Evolutionary conservation across 2,797 vertebrate genomes (phyloP).

Genomic region (Girardinus metallicus): DNA sequence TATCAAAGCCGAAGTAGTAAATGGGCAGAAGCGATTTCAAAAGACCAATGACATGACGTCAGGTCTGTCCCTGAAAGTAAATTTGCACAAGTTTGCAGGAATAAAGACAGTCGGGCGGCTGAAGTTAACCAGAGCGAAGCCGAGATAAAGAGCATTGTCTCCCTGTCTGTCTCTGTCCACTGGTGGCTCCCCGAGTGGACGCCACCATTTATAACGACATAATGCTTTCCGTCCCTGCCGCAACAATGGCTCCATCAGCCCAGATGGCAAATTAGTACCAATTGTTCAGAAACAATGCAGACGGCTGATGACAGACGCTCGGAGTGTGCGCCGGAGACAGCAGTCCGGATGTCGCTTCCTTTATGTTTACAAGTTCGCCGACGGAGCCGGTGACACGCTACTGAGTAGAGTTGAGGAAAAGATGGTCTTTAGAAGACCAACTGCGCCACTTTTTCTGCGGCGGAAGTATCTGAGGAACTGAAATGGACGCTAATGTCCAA

Average conservation of each 20-base stretch:
- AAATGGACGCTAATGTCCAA: constrained; percentile 50
- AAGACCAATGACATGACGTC: neutral
- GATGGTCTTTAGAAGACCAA: constrained; percentile 55
- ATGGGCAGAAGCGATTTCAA: neutral
- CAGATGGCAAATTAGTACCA: constrained; percentile 85
- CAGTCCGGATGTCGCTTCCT: constrained; percentile 51
- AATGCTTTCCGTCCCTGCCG: constrained; percentile 67
- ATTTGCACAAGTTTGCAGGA: constrained; percentile 27
- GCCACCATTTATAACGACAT: constrained; percentile 72
- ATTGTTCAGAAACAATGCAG: constrained; percentile 83
- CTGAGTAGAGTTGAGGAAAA: constrained; percentile 22
- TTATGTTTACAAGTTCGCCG: constrained; percentile 42
- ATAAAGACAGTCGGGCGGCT: constrained; percentile 36
- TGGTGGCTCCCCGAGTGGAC: constrained; percentile 70
- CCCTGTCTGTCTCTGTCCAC: constrained; percentile 67
- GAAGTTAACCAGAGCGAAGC: constrained; percentile 60
- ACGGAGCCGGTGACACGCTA: constrained; percentile 46
- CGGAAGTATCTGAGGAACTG: constrained; percentile 49
- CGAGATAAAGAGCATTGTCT: constrained; percentile 68
- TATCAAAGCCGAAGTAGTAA: constrained; percentile 2
- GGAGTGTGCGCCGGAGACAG: constrained; percentile 41
- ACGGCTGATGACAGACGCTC: constrained; percentile 73
- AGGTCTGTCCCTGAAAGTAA: constrained; percentile 4
- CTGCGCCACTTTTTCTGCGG: constrained; percentile 48
- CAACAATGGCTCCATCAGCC: constrained; percentile 75